phyloP scores from a whole-genome alignment of 2,888 invertebrate genomes.

The Hymenopus coronatus region DNA sequence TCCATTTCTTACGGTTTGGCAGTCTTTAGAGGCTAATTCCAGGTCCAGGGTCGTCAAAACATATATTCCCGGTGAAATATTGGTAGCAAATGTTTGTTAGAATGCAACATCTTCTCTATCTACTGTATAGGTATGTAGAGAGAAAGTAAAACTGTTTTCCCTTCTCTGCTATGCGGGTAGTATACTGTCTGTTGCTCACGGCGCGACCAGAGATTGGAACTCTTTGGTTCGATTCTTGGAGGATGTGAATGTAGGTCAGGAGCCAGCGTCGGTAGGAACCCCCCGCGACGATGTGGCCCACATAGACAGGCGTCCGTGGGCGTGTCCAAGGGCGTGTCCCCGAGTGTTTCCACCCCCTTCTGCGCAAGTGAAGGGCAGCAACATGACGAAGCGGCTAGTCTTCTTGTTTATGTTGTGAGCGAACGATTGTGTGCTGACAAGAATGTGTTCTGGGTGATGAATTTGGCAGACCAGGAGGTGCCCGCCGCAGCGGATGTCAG shows the following conservation, averaged over 20 bases:
- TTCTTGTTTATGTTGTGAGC: background rate
- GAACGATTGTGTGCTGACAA: background rate
- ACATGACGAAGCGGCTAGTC: background rate
- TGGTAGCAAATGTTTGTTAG: too few relatives aligned
- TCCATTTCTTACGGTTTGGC: too few relatives aligned
- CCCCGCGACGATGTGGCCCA: background rate
- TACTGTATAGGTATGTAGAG: too few relatives aligned
- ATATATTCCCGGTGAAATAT: too few relatives aligned
- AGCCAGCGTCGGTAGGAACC: background rate
- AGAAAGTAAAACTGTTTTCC: too few relatives aligned
- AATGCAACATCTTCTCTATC: too few relatives aligned
- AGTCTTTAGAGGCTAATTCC: too few relatives aligned
- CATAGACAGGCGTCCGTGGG: background rate
- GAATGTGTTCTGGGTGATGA: slow-evolving; percentile 5
- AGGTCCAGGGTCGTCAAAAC: too few relatives aligned
- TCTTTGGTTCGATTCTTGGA: background rate
- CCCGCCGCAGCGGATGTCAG: slow-evolving; percentile 23
- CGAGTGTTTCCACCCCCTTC: background rate
- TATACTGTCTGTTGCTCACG: too few relatives aligned
- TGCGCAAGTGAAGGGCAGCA: background rate
- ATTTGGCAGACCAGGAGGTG: slow-evolving; percentile 22
- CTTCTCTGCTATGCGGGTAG: too few relatives aligned
- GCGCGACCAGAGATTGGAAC: too few relatives aligned
- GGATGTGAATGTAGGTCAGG: background rate
- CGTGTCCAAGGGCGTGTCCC: background rate